These are phyloP conservation scores for Nemotelus pantherinus DNA, from an alignment of 2,888 invertebrate genomes.

Conservation along the genomic window DNA sequence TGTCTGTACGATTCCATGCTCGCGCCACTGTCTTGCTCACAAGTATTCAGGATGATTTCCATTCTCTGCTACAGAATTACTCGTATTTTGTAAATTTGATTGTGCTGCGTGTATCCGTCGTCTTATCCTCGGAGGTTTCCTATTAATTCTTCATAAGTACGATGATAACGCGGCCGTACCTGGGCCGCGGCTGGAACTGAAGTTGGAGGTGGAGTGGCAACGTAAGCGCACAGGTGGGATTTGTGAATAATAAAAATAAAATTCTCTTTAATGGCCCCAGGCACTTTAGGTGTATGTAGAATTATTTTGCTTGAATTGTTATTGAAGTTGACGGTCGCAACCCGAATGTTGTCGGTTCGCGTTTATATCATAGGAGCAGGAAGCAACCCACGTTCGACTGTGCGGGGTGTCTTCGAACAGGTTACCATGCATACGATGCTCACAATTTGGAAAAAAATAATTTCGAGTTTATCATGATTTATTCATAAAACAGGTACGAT, in stretches of 20 bases:
- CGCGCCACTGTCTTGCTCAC: neutral
- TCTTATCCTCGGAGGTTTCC: constrained; percentile 11
- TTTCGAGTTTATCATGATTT: too few species aligned
- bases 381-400: too few species aligned
- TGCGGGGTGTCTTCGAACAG: too few species aligned
- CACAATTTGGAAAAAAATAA: too few species aligned
- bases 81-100: constrained; percentile 32
- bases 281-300: constrained; percentile 25
- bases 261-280: constrained; percentile 38
- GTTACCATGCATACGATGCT: too few species aligned
- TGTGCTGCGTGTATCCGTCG: constrained; percentile 17
- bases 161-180: too few species aligned
- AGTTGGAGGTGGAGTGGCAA: constrained; percentile 1
- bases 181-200: too few species aligned
- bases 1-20: neutral
- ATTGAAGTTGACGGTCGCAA: neutral
- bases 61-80: neutral
- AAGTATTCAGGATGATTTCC: neutral
- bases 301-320: constrained; percentile 16
- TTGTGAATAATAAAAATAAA: constrained; percentile 44
- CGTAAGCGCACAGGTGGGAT: constrained; percentile 38
- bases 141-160: constrained; percentile 39
- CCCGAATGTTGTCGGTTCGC: too few species aligned
- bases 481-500: too few species aligned
- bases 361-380: too few species aligned